Conservation (phyloP, 2,797 vertebrate species). For the Sebastes reedi region DNA sequence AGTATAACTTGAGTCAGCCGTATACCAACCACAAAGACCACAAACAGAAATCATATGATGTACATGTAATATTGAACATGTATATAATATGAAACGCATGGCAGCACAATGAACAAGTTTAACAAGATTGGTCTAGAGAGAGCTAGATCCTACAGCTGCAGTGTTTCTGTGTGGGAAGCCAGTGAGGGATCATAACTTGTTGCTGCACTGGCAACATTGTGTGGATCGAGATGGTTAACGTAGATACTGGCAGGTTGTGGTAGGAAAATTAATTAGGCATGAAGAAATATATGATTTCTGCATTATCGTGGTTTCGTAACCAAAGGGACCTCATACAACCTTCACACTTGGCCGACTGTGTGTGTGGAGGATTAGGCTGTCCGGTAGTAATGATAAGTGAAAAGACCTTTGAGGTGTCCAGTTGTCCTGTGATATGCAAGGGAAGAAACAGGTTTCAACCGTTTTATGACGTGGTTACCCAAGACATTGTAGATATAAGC, state of each 20-base stretch:
- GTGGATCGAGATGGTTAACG: not conserved
- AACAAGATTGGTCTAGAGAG: not conserved
- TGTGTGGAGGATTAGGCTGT: not conserved
- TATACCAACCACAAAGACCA: not conserved
- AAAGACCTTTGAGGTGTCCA: not conserved
- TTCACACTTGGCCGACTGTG: not conserved
- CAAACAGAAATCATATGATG: not conserved
- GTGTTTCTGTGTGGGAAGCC: not conserved
- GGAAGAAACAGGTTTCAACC: not conserved
- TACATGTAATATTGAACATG: not conserved
- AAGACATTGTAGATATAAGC: not conserved
- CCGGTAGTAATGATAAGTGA: not conserved
- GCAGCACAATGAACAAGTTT: not conserved
- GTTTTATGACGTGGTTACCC: not conserved
- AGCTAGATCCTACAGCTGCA: not conserved
- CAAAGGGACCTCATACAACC: not conserved
- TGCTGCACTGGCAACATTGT: not conserved
- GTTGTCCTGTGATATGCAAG: not conserved
- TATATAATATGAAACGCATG: not conserved
- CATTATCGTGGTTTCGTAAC: not conserved
- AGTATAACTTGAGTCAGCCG: not conserved
- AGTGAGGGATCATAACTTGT: not conserved
- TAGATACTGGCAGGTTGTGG: not conserved
- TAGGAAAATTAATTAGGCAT: not conserved
- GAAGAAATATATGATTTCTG: not conserved